These are phyloP conservation scores for Pogona vitticeps DNA, from an alignment of 2,113 vertebrate species.

Conservation along the genomic window DNA sequence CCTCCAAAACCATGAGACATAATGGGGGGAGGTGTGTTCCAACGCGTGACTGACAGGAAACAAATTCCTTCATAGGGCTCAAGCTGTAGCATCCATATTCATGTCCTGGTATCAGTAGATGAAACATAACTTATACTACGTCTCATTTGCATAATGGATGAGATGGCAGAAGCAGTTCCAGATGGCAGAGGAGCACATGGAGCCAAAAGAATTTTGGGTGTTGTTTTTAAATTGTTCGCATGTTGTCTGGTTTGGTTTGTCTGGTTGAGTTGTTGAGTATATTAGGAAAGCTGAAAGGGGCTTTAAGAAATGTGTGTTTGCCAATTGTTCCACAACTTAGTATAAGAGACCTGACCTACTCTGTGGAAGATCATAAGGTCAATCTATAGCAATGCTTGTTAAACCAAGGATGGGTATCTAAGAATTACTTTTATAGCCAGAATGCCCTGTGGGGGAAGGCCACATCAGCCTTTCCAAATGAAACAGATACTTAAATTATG, in stretches of 20 bases:
- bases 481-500: no score
- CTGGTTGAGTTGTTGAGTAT: conserved; percentile 22
- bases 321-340: neutral
- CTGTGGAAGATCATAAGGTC: no score
- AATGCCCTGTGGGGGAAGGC: no score
- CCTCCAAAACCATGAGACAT: conserved; percentile 60
- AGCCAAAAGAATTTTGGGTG: conserved; percentile 57
- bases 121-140: conserved; percentile 65
- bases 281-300: conserved; percentile 27
- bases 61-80: conserved; percentile 57
- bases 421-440: no score
- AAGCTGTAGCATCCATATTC: conserved; percentile 62
- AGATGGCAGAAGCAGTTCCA: conserved; percentile 66
- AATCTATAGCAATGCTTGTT: no score
- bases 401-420: no score
- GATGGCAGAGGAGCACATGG: conserved; percentile 73
- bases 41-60: conserved; percentile 7
- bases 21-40: conserved; percentile 47
- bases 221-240: neutral
- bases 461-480: no score
- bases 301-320: no score
- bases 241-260: conserved; percentile 14
- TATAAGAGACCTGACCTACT: neutral
- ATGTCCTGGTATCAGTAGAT: conserved; percentile 70
- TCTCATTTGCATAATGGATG: conserved; percentile 77